Evolutionary conservation across 1,140 invertebrate species (phyloP).

Genomic region (Drosophila nikananu): DNA sequence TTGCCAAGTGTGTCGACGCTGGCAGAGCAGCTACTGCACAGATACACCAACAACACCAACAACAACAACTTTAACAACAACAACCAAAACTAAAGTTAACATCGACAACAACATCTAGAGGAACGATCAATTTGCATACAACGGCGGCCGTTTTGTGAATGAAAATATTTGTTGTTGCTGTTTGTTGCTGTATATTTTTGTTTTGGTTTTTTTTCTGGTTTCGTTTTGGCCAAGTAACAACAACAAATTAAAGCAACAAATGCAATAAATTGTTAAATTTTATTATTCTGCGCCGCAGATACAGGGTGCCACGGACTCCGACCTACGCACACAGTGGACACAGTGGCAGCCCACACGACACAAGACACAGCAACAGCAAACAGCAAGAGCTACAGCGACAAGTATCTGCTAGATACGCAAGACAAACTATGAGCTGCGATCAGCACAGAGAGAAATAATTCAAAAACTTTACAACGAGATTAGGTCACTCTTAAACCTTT

Average conservation of each 20-base stretch:
- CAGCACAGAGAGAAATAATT: background rate
- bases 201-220: constrained; percentile 35
- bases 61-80: too few species aligned
- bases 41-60: background rate
- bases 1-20: constrained; percentile 74
- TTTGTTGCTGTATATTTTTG: constrained; percentile 10
- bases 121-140: constrained; percentile 78
- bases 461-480: too few species aligned
- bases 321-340: constrained; percentile 67
- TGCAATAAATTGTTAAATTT: constrained; percentile 84
- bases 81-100: constrained; percentile 57
- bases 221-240: constrained; percentile 57
- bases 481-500: too few species aligned
- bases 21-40: constrained; percentile 47
- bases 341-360: constrained; percentile 52
- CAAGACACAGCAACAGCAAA: constrained; percentile 14
- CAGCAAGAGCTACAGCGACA: constrained; percentile 35
- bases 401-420: constrained; percentile 74
- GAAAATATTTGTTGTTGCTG: constrained; percentile 60
- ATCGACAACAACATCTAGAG: constrained; percentile 38
- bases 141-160: constrained; percentile 80
- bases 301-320: constrained; percentile 63
- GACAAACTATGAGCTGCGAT: constrained; percentile 44
- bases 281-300: constrained; percentile 68
- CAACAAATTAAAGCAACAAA: constrained; percentile 80